Base-by-base conservation (phyloP, 2,797 vertebrate species). In the Otolemur crassicaudatus region DNA sequence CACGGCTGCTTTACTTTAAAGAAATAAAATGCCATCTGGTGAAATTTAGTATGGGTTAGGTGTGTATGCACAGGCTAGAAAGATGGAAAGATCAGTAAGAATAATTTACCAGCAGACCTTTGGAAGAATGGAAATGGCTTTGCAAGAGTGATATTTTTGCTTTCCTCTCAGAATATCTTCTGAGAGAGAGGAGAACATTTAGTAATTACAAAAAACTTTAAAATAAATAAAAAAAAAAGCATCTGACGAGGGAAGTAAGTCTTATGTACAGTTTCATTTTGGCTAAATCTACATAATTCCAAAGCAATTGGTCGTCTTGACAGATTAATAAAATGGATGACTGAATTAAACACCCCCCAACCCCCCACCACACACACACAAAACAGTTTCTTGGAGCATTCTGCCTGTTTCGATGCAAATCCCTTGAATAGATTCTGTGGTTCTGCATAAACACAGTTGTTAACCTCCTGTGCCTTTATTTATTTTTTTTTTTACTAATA, bases 41-140 rank as follows among this genome's bases (percentile, higher is more conserved):
- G 96, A 97, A 97, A 97, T 97, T 97, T 96, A 97, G 97, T 96
- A 97, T 97, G 96, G 97, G 96, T 97, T 97, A 97, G 97, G 96
- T 97, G 96, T 97, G 88, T 97, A 96, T 95, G 98, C 96, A 97
- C 79, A 97, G 97, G 87, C 96, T 92, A 95, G 96, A 92, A 97
- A 96, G 93, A 97, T 84, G 93, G 93, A 97, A 97, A 97, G 96
- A 97, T 97, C 97, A 97, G 97, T 63, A 92, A 94, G 97, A 97
- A 98, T 97, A 98, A 98, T 97, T 98, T 95, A 96, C 95, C 95
- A 97, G 97, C 85, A 97, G 95, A 93, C 97, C 96, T 97, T 96
- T 95, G 94, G 92, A 88, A 97, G 94, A 97, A 97, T 96, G 95
- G 72, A 96, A 96, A 97, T 94, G 97, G 95, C 90, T 97, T 96